Base-by-base conservation (phyloP, 37 sponge, comb jelly and placozoan species). In the Ephydatia muelleri region DNA sequence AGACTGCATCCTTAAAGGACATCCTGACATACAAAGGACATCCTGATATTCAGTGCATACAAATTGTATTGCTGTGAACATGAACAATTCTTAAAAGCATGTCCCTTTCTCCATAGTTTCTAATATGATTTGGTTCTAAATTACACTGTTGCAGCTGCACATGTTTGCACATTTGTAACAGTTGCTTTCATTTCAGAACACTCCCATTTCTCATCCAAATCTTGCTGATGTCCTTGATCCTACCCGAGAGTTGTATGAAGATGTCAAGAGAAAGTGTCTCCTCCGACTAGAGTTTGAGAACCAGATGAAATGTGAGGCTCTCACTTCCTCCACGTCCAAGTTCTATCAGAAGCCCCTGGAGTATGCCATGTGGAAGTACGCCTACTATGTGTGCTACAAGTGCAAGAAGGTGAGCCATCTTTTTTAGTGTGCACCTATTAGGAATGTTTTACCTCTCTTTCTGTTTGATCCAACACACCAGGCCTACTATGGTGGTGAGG, bases 301-400 rank as follows among this genome's bases (percentile, higher is more conserved):
- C 80, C 83, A 85, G 68, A 72, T 84, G 43, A 94, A 92, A 65
- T 92, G 94, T 48, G 96, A 95, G 40, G 96, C 93, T 32, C 72
- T 94, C 73, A 92, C 93, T n/a, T 80, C 88, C 2, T 82, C 90
- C 28, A 66, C 89, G 64, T 90, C 92, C 48, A 92, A 94, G 81
- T 97, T 89, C 84, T 97, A 92, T 80, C 92, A 97, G 85, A 91
- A 95, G 35, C 96, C 98, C n/a, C 83, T 80, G 29, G 96, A 94
- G 57, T 95, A 93, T 78, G 92, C 96, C 74, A 92, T 95, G 94
- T 84, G 90, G 79, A 89, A 92, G 67, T 98, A 98, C 86, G 93
- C 96, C 49, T 98, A 98, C 87, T 98, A 98, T 49, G 90, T 95
- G 67, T 98, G 98, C 83, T 89, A 79, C 94, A 98, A 98, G 85